These are phyloP conservation scores for Zaprionus gabonicus DNA, from an alignment of 1,140 invertebrate genomes.

Conservation along the genomic window DNA sequence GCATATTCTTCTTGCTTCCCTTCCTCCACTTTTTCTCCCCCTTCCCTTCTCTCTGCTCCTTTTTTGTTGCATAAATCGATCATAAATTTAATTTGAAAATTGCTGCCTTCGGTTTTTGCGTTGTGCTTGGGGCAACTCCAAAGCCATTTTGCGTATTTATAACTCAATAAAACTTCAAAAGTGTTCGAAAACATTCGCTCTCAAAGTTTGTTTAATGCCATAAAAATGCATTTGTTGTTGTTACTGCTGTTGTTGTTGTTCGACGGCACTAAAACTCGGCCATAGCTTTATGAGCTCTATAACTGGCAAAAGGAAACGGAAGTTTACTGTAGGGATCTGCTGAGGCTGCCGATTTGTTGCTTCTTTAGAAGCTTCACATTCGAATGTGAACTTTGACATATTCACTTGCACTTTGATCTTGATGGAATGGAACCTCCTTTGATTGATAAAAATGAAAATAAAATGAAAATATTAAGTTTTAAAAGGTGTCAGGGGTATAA, in stretches of 20 bases:
- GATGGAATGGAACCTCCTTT: not conserved
- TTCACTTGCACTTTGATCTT: constrained; percentile 9
- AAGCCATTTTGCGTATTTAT: constrained; percentile 78
- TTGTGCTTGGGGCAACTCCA: constrained; percentile 49
- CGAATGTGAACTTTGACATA: constrained; percentile 6
- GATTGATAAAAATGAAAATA: not conserved
- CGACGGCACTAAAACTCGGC: constrained; percentile 64
- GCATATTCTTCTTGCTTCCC: constrained; percentile 28
- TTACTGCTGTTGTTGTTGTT: constrained; percentile 42
- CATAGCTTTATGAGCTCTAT: constrained; percentile 68
- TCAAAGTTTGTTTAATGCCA: constrained; percentile 80
- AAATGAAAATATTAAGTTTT: no score
- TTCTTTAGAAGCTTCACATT: not conserved
- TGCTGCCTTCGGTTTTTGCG: constrained; percentile 49
- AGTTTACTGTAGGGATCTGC: constrained; percentile 57
- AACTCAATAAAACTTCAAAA: constrained; percentile 83
- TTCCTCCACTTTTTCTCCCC: not conserved
- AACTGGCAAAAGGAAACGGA: constrained; percentile 57
- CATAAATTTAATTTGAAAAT: constrained; percentile 82
- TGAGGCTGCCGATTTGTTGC: not conserved
- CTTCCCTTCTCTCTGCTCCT: not conserved
- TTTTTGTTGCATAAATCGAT: constrained; percentile 77
- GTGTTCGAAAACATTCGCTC: constrained; percentile 79
- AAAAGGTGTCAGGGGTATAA: no score
- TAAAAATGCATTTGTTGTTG: constrained; percentile 69